Conservation (phyloP, 2,888 invertebrate species). For the Lacanobia oleracea region DNA sequence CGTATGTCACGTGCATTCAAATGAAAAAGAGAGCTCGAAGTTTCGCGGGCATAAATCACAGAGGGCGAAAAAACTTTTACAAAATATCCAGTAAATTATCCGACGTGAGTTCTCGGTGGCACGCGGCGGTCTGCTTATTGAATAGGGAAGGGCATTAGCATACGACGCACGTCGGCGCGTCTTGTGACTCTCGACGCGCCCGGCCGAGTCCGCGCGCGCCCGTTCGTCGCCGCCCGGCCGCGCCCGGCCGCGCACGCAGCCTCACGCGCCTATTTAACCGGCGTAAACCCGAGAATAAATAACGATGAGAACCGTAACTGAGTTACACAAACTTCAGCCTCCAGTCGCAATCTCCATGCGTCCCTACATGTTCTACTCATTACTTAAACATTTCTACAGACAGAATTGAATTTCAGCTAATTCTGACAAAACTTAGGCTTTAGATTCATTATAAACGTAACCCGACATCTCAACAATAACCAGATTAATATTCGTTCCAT, state of each 20-base stretch:
- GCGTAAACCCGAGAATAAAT: constrained; percentile 57
- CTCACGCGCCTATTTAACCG: constrained; percentile 58
- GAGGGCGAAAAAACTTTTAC: constrained; percentile 90
- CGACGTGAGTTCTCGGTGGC: constrained; percentile 90
- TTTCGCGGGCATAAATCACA: constrained; percentile 90
- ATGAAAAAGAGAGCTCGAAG: constrained; percentile 90
- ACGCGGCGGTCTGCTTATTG: constrained; percentile 90
- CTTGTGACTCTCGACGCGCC: constrained; percentile 78
- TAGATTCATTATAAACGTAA: constrained; percentile 62
- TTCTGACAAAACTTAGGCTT: constrained; percentile 43
- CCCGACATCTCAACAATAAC: constrained; percentile 68
- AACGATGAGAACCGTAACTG: constrained; percentile 53
- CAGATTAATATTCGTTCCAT: constrained; percentile 74
- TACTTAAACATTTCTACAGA: constrained; percentile 46
- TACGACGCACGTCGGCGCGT: constrained; percentile 87
- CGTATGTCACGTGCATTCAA: constrained; percentile 90
- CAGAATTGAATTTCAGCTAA: constrained; percentile 40
- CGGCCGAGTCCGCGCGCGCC: constrained; percentile 63
- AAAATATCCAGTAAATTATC: constrained; percentile 91
- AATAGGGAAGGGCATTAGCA: constrained; percentile 89
- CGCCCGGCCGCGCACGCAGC: constrained; percentile 55
- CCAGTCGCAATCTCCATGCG: constrained; percentile 42
- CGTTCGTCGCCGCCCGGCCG: constrained; percentile 56
- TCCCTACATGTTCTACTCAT: constrained; percentile 40
- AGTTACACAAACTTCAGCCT: constrained; percentile 51